Conservation (phyloP, 1,140 invertebrate species). For the Lucilia sericata region DNA sequence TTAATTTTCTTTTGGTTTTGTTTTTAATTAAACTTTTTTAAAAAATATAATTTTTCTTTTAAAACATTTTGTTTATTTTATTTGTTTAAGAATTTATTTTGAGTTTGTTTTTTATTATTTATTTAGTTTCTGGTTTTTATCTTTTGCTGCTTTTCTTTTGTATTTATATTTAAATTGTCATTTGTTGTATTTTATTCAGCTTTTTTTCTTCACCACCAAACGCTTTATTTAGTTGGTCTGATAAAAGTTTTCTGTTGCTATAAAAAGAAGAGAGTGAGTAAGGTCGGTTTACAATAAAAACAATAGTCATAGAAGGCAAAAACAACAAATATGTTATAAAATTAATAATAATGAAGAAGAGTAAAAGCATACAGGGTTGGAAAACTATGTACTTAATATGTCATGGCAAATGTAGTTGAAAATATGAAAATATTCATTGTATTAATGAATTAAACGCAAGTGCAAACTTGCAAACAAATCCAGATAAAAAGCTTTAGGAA, state of each 20-base stretch:
- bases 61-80: not conserved
- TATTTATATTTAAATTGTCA: no score
- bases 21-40: not conserved
- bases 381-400: not conserved
- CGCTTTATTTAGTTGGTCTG: no score
- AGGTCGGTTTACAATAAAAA: not conserved
- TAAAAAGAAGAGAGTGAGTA: slow-evolving; percentile 15
- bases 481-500: no score
- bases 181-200: no score
- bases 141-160: not conserved
- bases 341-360: not conserved
- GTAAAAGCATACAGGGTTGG: not conserved
- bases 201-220: no score
- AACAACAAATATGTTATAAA: not conserved
- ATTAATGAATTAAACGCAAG: no score
- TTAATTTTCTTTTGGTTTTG: not conserved
- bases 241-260: not conserved
- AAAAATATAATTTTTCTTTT: not conserved
- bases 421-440: no score
- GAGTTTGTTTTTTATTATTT: not conserved
- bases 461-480: no score
- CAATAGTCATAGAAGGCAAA: not conserved
- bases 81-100: not conserved
- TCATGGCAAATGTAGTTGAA: no score
- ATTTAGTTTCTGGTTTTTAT: not conserved